Evolutionary conservation across 2,113 vertebrate genomes (phyloP).

Genomic region (Acrocephalus arundinaceus): DNA sequence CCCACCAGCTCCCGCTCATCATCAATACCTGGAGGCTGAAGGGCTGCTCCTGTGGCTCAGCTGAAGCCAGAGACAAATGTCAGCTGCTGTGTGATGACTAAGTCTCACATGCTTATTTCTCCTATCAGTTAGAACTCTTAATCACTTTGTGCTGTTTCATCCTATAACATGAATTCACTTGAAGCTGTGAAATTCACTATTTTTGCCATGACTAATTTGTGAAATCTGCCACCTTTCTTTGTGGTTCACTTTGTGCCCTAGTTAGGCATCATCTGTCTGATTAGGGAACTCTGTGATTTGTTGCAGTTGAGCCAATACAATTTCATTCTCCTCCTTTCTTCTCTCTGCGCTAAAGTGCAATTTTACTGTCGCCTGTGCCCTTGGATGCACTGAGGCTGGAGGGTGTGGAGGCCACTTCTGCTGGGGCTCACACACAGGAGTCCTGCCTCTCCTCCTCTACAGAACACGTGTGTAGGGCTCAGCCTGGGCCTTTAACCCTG

Average conservation of each 20-base stretch:
- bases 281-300: background rate
- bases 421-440: background rate
- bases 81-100: constrained; percentile 26
- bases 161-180: constrained; percentile 12
- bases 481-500: background rate
- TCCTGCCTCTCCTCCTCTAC: background rate
- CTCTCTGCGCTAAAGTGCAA: background rate
- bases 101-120: constrained; percentile 52
- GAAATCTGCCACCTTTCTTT: constrained; percentile 54
- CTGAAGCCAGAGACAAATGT: background rate
- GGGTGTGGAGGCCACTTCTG: background rate
- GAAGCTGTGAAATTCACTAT: constrained; percentile 64
- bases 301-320: background rate
- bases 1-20: background rate
- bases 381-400: background rate
- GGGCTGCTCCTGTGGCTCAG: background rate
- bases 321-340: background rate
- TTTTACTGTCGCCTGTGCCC: background rate
- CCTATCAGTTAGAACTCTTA: constrained; percentile 46
- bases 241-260: background rate
- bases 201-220: constrained; percentile 56
- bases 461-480: fast-evolving
- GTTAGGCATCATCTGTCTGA: constrained; percentile 28
- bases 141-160: constrained; percentile 58
- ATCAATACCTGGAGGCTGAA: background rate